A percentile compares a stretch with the other conserved stretches of the same genome.
Evolutionary conservation across 2,113 vertebrate genomes (phyloP).

Genomic region (Trematocara variabile): DNA sequence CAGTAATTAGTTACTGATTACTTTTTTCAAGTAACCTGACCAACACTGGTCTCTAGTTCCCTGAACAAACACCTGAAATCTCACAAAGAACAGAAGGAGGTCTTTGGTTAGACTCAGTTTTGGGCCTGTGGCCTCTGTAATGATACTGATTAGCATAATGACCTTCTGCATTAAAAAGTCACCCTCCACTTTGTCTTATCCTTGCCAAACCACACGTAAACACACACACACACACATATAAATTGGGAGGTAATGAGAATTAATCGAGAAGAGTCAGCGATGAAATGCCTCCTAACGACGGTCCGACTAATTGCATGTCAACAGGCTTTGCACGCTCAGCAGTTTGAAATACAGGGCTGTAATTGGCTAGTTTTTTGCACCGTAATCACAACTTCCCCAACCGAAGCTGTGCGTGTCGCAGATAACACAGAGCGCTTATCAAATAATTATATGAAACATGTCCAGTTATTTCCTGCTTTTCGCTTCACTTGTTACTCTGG

Average conservation of each 20-base stretch:
- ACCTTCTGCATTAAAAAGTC: slow-evolving; percentile 30
- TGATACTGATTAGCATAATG: slow-evolving; percentile 11
- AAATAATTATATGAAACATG: slow-evolving; percentile 32
- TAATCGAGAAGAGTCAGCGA: slow-evolving; percentile 36
- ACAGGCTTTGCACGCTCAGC: slow-evolving; percentile 59
- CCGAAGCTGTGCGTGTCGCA: slow-evolving; percentile 3
- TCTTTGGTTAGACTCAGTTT: background rate
- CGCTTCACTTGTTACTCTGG: slow-evolving; percentile 12
- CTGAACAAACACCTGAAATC: background rate
- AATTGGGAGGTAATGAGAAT: slow-evolving; percentile 54
- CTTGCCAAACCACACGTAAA: background rate
- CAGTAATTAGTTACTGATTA: no score
- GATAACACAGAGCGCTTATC: slow-evolving; percentile 26
- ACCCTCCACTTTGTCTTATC: background rate
- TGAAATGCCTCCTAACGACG: slow-evolving; percentile 53
- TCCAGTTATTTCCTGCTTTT: slow-evolving; percentile 29
- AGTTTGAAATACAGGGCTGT: slow-evolving; percentile 41
- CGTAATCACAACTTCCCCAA: slow-evolving; percentile 47
- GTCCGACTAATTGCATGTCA: slow-evolving; percentile 60
- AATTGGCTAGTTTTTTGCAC: slow-evolving; percentile 40
- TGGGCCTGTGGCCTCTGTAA: background rate
- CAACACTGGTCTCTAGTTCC: background rate
- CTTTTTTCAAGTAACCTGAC: no score
- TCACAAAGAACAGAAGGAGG: background rate
- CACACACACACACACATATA: background rate